These are phyloP conservation scores for Pristionchus maxplancki DNA, from an alignment of 2,888 invertebrate genomes.

Conservation along the genomic window DNA sequence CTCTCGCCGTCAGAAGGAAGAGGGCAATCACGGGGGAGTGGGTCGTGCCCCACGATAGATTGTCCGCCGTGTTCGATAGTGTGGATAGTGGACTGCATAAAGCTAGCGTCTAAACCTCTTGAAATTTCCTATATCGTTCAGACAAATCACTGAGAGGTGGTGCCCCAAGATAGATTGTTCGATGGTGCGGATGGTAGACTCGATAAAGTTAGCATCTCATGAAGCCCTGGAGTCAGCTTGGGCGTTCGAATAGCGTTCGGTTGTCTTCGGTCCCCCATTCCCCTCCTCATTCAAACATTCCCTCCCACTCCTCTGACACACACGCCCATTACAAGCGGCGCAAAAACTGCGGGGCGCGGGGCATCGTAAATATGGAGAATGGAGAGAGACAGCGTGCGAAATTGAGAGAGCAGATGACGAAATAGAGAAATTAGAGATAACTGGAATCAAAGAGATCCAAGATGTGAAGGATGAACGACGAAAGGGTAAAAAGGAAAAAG, in stretches of 20 bases:
- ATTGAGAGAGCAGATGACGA: not conserved
- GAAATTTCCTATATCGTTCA: no score
- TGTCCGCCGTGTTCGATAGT: slow-evolving; percentile 10
- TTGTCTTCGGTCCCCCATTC: not conserved
- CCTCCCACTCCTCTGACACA: not conserved
- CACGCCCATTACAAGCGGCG: not conserved
- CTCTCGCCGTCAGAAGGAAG: not conserved
- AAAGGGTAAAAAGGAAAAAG: not conserved
- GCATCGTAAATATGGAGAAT: not conserved
- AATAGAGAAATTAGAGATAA: not conserved
- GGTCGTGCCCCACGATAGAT: not conserved
- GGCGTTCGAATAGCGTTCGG: no score
- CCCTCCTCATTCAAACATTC: not conserved
- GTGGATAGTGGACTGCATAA: not conserved
- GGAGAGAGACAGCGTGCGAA: not conserved
- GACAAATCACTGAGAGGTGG: no score
- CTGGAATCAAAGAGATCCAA: not conserved
- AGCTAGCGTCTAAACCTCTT: not conserved
- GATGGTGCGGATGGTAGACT: not conserved
- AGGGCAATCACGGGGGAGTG: not conserved
- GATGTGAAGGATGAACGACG: not conserved
- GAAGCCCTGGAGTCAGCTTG: no score
- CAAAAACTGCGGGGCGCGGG: not conserved
- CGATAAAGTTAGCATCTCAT: not conserved
- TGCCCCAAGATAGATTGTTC: not conserved